Evolutionary conservation across 2,113 vertebrate genomes (phyloP).

Genomic region (Carollia perspicillata): DNA sequence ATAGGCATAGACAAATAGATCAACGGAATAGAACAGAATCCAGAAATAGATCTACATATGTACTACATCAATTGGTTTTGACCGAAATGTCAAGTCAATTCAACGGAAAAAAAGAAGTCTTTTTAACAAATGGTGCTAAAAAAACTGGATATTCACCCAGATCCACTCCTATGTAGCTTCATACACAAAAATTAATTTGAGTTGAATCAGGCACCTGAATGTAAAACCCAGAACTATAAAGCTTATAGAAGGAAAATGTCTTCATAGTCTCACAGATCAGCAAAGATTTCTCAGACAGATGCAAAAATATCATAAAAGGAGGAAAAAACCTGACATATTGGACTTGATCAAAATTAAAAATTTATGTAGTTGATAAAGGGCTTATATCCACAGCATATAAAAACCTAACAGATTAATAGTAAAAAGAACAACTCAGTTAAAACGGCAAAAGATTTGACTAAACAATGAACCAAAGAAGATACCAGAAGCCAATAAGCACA

Average conservation of each 20-base stretch:
- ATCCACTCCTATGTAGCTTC: not conserved
- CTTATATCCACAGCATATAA: not conserved
- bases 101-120: not conserved
- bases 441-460: not conserved
- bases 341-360: slow-evolving; percentile 12
- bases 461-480: not conserved
- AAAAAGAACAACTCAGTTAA: not conserved
- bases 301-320: slow-evolving; percentile 10
- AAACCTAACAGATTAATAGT: not conserved
- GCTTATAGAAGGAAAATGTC: not conserved
- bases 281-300: slow-evolving; percentile 33
- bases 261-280: not conserved
- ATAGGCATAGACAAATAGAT: not conserved
- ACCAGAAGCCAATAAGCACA: not conserved
- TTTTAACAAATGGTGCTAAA: not conserved
- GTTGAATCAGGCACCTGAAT: not conserved
- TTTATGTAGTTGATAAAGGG: not conserved
- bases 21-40: not conserved
- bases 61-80: not conserved
- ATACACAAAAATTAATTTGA: not conserved
- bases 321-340: not conserved
- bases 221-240: not conserved
- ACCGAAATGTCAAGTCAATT: not conserved
- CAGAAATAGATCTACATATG: not conserved
- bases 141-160: not conserved